These are phyloP conservation scores for Monodelphis domestica DNA, from an alignment of 2,797 vertebrate genomes.

Conservation along the genomic window DNA sequence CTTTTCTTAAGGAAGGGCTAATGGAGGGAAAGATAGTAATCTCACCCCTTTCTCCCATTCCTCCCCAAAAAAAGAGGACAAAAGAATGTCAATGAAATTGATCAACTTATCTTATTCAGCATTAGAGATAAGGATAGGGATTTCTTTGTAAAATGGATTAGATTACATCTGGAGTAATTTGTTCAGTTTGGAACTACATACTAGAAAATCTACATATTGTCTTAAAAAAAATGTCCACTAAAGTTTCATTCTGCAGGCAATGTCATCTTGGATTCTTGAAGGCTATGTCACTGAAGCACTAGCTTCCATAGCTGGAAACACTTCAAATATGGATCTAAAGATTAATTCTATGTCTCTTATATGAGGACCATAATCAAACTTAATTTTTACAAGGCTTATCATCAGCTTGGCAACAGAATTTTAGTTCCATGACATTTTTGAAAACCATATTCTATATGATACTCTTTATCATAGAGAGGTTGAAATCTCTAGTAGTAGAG, in stretches of 20 bases:
- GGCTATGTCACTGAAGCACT: background rate
- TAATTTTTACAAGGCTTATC: background rate
- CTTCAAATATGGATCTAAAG: background rate
- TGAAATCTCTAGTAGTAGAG: background rate
- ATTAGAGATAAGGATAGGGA: background rate
- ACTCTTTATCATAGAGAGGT: background rate
- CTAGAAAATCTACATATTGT: background rate
- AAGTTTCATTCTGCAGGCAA: background rate
- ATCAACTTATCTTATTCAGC: background rate
- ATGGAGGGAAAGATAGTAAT: no score
- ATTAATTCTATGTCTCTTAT: background rate
- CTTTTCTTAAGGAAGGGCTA: no score
- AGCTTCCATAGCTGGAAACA: background rate
- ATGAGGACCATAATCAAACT: background rate
- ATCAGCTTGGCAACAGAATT: background rate
- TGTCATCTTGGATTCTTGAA: background rate
- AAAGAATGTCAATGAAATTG: no score
- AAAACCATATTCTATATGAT: background rate
- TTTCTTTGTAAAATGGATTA: background rate
- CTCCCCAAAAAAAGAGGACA: no score
- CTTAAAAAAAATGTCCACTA: background rate
- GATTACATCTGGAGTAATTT: background rate
- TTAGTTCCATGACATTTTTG: no score
- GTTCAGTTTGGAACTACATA: background rate
- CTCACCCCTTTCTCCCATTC: no score